phyloP scores from a whole-genome alignment of 30 jellyfish, hydroid and myxozoan species.

The Chrysaora quinquecirrha region DNA sequence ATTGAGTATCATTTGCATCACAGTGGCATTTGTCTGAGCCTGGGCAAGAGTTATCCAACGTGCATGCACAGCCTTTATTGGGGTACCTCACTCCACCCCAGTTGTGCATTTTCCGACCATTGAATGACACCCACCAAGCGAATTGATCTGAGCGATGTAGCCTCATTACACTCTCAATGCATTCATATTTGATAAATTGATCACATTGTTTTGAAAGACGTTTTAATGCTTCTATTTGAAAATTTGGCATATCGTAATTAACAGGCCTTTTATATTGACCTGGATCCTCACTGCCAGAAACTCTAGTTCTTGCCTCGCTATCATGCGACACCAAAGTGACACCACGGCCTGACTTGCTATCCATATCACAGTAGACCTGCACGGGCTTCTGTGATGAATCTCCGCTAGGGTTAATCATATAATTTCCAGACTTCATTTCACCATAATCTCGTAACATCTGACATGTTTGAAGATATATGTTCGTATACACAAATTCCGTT shows the following conservation, averaged over 20 bases:
- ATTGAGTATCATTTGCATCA: slow-evolving; percentile 30
- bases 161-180: slow-evolving; percentile 6
- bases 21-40: slow-evolving; percentile 26
- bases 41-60: slow-evolving; percentile 3
- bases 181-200: slow-evolving; percentile 14
- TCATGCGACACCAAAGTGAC: slow-evolving; percentile 25
- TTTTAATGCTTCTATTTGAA: slow-evolving; percentile 9
- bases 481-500: not conserved
- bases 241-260: not conserved
- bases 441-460: not conserved
- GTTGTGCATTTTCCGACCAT: slow-evolving; percentile 22
- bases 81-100: slow-evolving; percentile 31
- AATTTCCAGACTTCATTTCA: not conserved
- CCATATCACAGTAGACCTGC: slow-evolving; percentile 34
- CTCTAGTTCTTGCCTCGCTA: slow-evolving; percentile 11
- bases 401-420: slow-evolving; percentile 4
- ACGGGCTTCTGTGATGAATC: not conserved
- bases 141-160: not conserved
- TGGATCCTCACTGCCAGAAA: not conserved
- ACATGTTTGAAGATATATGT: not conserved
- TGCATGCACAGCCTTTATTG: slow-evolving; percentile 36
- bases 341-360: slow-evolving; percentile 2
- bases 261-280: not conserved
- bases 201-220: slow-evolving; percentile 1
- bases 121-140: slow-evolving; percentile 46